Percentiles rank a stretch among this genome's conserved stretches.
Conservation (phyloP, 2,888 invertebrate genomes). For the Didymodactylos carnosus region DNA sequence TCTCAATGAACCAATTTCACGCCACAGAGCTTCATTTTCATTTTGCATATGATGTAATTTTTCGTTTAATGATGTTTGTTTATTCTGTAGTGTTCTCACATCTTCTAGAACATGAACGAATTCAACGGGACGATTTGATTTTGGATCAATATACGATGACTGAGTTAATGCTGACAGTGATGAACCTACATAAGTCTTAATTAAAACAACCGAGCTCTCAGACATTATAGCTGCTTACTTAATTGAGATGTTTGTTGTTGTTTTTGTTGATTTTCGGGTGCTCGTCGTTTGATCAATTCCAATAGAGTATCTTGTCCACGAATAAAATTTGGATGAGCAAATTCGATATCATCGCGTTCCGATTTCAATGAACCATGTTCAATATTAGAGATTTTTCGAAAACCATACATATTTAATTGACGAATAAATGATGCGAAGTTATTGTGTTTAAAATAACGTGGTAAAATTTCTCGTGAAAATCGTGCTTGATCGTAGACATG, state of each 20-base stretch:
- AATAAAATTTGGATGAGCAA: constrained; percentile 11
- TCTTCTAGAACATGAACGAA: not conserved
- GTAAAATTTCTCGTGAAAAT: constrained; percentile 74
- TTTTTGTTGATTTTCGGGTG: not conserved
- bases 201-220: too few relatives aligned
- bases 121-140: not conserved
- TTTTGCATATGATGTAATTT: not conserved
- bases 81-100: not conserved
- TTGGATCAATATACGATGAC: not conserved
- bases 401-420: constrained; percentile 72
- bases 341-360: constrained; percentile 13
- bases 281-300: constrained; percentile 13
- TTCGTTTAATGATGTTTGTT: not conserved
- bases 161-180: too few relatives aligned
- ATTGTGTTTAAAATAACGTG: constrained; percentile 92
- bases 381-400: constrained; percentile 9
- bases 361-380: constrained; percentile 12
- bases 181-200: too few relatives aligned
- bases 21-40: constrained; percentile 82
- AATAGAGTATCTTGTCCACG: constrained; percentile 8
- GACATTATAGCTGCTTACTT: too few relatives aligned
- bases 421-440: constrained; percentile 96
- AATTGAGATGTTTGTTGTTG: too few relatives aligned
- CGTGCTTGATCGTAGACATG: constrained; percentile 77
- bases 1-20: constrained; percentile 71